A percentile compares a stretch with the other conserved stretches of the same genome.
phyloP scores from a whole-genome alignment of 2,888 invertebrate species.

The Lamellibrachia satsuma region DNA sequence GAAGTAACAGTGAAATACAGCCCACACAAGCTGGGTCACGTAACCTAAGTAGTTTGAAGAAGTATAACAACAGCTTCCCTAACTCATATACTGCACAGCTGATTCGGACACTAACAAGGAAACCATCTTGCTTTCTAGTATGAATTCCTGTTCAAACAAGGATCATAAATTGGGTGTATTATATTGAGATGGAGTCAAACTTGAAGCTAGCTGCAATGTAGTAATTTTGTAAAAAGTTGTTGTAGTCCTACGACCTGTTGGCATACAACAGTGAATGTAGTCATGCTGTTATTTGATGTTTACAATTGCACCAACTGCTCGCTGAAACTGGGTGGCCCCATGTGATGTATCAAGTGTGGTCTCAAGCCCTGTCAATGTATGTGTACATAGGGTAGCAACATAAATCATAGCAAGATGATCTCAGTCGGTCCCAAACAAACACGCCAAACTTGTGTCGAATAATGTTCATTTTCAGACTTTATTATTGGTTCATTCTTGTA shows the following conservation, averaged over 20 bases:
- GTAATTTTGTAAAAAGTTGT: neutral
- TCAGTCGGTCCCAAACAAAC: neutral
- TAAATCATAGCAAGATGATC: neutral
- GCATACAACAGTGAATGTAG: neutral
- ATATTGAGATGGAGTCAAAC: neutral
- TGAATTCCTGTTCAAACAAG: neutral
- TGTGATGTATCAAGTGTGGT: neutral
- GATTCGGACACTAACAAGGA: neutral
- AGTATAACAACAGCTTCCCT: neutral
- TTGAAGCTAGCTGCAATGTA: neutral
- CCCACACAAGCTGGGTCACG: neutral
- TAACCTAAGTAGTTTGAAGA: neutral
- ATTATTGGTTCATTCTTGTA: too few species aligned
- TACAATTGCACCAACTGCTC: neutral
- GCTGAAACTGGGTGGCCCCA: neutral
- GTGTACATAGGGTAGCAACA: neutral
- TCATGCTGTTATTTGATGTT: neutral
- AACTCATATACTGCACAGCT: neutral
- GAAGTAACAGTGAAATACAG: neutral
- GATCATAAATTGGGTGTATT: neutral
- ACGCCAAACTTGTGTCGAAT: neutral
- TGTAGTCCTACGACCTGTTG: slow-evolving; percentile 7
- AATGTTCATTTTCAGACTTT: neutral
- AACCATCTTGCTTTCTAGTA: neutral
- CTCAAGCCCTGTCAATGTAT: neutral